Base-by-base conservation (phyloP, 2,113 vertebrate genomes). In the Saguinus imperator region DNA sequence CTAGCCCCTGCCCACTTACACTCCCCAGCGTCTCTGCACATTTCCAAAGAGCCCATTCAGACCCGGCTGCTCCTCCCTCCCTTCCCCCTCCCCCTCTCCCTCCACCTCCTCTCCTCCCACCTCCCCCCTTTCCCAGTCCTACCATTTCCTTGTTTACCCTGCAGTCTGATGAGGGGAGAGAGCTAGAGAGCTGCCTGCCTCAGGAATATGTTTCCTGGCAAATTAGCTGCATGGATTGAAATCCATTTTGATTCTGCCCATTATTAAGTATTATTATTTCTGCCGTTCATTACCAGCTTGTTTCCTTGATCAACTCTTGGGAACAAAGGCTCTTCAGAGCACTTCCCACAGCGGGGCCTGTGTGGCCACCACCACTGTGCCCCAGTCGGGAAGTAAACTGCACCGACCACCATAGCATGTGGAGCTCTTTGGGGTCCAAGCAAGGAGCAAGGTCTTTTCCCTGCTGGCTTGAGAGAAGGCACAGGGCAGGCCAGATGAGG, bases 181-280 rank as follows among this genome's bases (percentile, higher is more conserved):
- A 8, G 4, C 57, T 82, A 83, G 66, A 76, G 75, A 8, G 4
- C 57, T 82, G 90, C 81, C 90, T 77, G 96, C 80, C 35, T 48
- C 94, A 91, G 76, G 91, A 97, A 80, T 92, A 96, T 32, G 94
- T 96, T 94, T 97, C 95, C 79, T 75, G 96, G 96, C 77, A 95
- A 96, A 97, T 96, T 88, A 97, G 89, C 90, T 43, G 82, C 79
- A 93, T 40, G 92, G 83, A 97, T 97, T 96, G 91, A 96, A 97
- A 97, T 94, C 96, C 92, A 91, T 97, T 96, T 97, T 96, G 86
- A 88, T 95, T 95, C 94, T 86, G 73, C 77, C 94, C 90, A 37
- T 97, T 97, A 98, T 96, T 97, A 96, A 97, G 96, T 97, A 97
- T 94, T 96, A 87, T 96, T 96, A 96, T 97, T 97, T 97, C 93